These are phyloP conservation scores for Colistium nudipinnis DNA, from an alignment of 2,113 vertebrate species.

Conservation along the genomic window DNA sequence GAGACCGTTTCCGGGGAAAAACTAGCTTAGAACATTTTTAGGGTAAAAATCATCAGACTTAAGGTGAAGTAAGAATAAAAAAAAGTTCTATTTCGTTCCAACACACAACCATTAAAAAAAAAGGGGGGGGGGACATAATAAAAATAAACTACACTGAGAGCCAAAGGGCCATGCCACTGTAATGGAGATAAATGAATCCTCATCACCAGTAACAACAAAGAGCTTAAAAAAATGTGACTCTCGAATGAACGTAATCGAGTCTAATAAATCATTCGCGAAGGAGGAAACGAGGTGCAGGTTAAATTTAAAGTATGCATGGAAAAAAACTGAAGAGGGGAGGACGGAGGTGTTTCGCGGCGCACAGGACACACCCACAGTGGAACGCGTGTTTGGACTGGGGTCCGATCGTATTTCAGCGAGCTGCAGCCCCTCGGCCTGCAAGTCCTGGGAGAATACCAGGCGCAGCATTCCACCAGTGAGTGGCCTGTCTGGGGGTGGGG, in stretches of 20 bases:
- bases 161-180: background rate
- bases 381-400: constrained; percentile 73
- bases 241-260: background rate
- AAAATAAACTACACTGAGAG: background rate
- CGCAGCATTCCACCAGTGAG: constrained; percentile 72
- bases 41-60: background rate
- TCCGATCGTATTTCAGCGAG: constrained; percentile 70
- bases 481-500: constrained; percentile 63
- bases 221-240: background rate
- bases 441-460: constrained; percentile 71
- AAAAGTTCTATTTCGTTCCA: background rate
- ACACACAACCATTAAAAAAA: background rate
- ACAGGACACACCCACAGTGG: constrained; percentile 62
- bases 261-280: constrained; percentile 2
- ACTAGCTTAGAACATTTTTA: background rate
- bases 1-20: too few species aligned
- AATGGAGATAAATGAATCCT: constrained; percentile 14
- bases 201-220: constrained; percentile 14
- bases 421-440: constrained; percentile 50
- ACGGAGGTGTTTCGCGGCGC: constrained; percentile 50
- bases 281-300: background rate
- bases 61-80: background rate
- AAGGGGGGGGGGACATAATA: background rate
- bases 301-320: constrained; percentile 4
- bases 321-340: constrained; percentile 1